Evolutionary conservation across 2,113 vertebrate species (phyloP), one percentile per base, ranked within the genome.

Genomic region (Toxotes chatareus): DNA sequence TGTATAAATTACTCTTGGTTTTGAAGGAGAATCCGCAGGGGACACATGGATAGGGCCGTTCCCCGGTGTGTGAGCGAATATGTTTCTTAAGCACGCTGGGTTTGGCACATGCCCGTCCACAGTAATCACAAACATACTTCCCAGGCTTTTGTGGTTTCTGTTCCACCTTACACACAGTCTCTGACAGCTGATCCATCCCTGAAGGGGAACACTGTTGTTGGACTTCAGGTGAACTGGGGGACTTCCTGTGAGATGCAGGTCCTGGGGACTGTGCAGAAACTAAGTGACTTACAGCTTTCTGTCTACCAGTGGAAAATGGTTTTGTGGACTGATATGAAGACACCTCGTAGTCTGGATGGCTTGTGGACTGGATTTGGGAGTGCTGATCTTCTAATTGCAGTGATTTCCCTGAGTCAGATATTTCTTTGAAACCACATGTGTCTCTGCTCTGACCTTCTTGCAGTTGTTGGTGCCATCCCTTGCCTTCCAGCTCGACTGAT

Each of bases 1-100:
- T 99, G 94, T 99, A 99, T 77, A 99, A 94, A 91, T 99, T 99
- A 91, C 98, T 99, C 94, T 99, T 99, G 0, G 98, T 99, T 96
- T 99, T 99, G 92, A 99, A 99, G 62, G 98, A 99, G 93, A 99
- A 99, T 57, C 98, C 98, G 73, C 98, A 99, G 64, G 98, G 98
- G 85, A 97, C 92, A 83, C 98, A 99, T 0, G 98, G 98, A 77
- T 99, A 99, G 0, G 98, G 98, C 79, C 98, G 95, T 86, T 99
- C 98, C 13, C 98, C 98, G 0, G 98, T 99, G 75, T 99, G 98
- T 56, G 98, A 99, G 77, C 98, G 95, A 93, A 99, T 99, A 84
- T 99, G 98, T 91, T 99, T 99, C 88, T 99, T 99, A 47, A 99
- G 96, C 85, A 99, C 98, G 2, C 98, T 99, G 63, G 98, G 98